Base-by-base conservation (phyloP, 2,888 invertebrate genomes). In the Amblyjoppa fuscipennis region DNA sequence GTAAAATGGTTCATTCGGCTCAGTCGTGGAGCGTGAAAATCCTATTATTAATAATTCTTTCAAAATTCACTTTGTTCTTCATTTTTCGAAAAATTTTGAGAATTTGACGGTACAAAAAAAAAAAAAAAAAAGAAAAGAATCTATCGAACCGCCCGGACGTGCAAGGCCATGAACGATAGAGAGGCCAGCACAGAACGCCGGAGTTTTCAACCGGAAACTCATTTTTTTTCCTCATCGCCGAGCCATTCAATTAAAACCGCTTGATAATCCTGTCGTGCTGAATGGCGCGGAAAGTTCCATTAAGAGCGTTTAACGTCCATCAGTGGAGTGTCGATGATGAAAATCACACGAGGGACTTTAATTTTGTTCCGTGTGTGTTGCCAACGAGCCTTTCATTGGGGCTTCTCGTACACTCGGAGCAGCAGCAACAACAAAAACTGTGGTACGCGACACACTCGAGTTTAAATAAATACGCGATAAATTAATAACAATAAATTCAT, bases 191-290 rank as follows among this genome's bases (percentile, higher is more conserved):
- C 31, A 28, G 61, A 45, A 53, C 45, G 28, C 25, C 5, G 13
- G 45, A 38, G 20, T 76, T 84, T 80, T 28, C 56, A 77, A 73
- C 73, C 74, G 70, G 77, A 82, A 82, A 79, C 25, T 56, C 70
- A 74, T 70, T 73, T 71, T 71, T 71, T 31, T 83, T 76, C 76
- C 79, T 64, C 75, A 49, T 53, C 71, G 53, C 88, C 84, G 89
- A 88, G 85, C 87, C 87, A 86, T 88, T 90, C 90, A 89, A 91
- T 92, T 91, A 91, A 91, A 90, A 88, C 85, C 86, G 85, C 87
- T 70, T 87, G 89, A 91, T 91, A 89, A 92, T 89, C 89, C 87
- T 85, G 85, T 87, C 76, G 80, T 79, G 88, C 85, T 88, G 89
- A 90, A 89, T 89, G 87, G 78, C 79, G 84, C 84, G 85, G 89